A percentile compares a stretch with the other conserved stretches of the same genome.
Evolutionary conservation across 2,113 vertebrate genomes (phyloP).

Genomic region (Apodemus sylvaticus): DNA sequence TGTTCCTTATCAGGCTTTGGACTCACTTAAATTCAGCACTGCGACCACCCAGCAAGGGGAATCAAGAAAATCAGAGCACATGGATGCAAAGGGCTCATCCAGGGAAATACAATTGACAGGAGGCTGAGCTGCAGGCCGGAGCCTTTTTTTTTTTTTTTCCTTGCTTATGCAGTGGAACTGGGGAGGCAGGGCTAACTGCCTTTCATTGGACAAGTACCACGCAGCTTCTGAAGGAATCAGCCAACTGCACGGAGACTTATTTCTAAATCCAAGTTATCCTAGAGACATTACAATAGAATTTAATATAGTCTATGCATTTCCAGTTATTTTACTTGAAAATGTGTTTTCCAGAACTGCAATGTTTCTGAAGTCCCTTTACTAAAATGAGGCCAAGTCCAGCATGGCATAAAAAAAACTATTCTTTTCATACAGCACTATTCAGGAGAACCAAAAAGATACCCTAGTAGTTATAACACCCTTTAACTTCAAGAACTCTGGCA

Average conservation of each 20-base stretch:
- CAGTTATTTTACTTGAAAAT: not conserved
- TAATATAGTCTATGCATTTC: conserved; percentile 6
- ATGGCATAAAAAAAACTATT: not conserved
- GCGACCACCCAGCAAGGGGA: not conserved
- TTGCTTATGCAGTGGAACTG: fast-evolving
- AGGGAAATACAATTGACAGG: fast-evolving
- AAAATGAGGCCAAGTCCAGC: not conserved
- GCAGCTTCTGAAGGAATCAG: not conserved
- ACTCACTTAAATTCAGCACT: not conserved
- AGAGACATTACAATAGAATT: not conserved
- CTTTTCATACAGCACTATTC: not conserved
- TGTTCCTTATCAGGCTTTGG: not conserved
- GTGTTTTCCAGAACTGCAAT: not conserved
- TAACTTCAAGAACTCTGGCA: not conserved
- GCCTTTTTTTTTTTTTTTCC: not conserved
- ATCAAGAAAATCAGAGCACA: not conserved
- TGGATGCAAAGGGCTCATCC: not conserved
- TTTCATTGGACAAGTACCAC: not conserved
- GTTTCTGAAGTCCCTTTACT: not conserved
- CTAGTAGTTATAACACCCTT: not conserved
- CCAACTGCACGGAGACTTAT: not conserved
- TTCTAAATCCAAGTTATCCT: not conserved
- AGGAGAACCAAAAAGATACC: not conserved
- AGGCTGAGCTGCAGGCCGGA: not conserved
- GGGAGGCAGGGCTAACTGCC: not conserved